These are phyloP conservation scores for Calephelis virginiensis DNA, from an alignment of 1,140 invertebrate genomes.

Conservation along the genomic window DNA sequence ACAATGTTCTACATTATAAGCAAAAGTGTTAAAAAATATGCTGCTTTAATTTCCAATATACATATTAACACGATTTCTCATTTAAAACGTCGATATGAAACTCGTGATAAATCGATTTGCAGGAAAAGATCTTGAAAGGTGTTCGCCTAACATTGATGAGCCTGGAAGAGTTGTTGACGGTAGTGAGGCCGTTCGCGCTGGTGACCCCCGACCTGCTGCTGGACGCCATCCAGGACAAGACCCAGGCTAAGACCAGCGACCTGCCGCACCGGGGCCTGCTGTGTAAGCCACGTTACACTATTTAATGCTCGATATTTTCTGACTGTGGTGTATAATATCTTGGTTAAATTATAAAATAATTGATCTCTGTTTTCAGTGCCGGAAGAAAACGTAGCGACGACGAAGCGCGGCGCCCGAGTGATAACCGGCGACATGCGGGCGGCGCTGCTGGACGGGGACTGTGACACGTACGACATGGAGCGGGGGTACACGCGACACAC, in stretches of 20 bases:
- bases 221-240: slow-evolving; percentile 94
- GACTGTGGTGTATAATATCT: no score
- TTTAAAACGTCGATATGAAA: no score
- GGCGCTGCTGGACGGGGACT: slow-evolving; percentile 93
- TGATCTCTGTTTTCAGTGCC: slow-evolving; percentile 79
- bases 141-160: slow-evolving; percentile 94
- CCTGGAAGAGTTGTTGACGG: slow-evolving; percentile 90
- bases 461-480: slow-evolving; percentile 93
- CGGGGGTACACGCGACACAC: slow-evolving; percentile 94
- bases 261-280: slow-evolving; percentile 90
- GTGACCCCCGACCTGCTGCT: slow-evolving; percentile 94
- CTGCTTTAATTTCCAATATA: no score
- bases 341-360: no score
- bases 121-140: slow-evolving; percentile 78
- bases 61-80: no score
- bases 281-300: slow-evolving; percentile 60
- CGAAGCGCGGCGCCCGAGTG: slow-evolving; percentile 88
- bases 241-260: slow-evolving; percentile 86
- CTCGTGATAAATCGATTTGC: background rate
- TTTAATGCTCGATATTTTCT: no score
- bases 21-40: no score
- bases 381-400: slow-evolving; percentile 94
- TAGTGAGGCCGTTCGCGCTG: slow-evolving; percentile 91
- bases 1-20: no score
- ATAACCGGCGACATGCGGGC: slow-evolving; percentile 92